Evolutionary conservation across 2,113 vertebrate genomes (phyloP), one percentile per base, ranked within the genome.

Genomic region (Poeciliopsis turrubarensis): DNA sequence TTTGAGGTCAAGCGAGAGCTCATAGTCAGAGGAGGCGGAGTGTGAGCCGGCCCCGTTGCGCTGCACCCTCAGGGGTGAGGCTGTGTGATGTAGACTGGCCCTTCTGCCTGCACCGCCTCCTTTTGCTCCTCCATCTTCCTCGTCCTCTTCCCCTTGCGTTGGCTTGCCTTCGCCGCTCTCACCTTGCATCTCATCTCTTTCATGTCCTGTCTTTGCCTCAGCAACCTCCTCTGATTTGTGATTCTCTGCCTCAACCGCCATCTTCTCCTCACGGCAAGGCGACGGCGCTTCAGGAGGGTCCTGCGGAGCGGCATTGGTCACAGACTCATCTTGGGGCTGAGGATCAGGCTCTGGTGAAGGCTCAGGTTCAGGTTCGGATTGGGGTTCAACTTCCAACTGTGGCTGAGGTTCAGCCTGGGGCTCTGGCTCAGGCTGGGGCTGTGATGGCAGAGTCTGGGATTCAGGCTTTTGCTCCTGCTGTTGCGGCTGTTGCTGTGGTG

Each of bases 1-100:
- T 96, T 99, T 99, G 96, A 99, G 96, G 95, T 99, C 97, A 95
- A 98, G 95, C 81, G 98, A 98, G 95, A 98, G 96, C 91, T 99
- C 97, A 96, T 98, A 99, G 93, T 98, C 96, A 69, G 96, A 96
- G 83, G 95, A 70, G 75, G 89, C 72, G 67, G 96, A 86, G 87
- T 97, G 97, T 78, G 97, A 96, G 95, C 97, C 97, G 91, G 95
- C 95, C 88, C 95, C 95, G 91, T 96, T 96, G 93, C 94, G 96
- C 93, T 97, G 97, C 93, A 96, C 95, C 95, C 92, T 95, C 93
- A 97, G 89, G 62, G 97, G 97, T 77, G 97, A 98, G 80, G 96
- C 96, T 61, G 93, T 95, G 89, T 96, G 96, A 85, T 96, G 97
- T 92, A 97, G 95, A 88, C 96, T 97, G 78, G 97, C 95, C 90